Percentiles rank a stretch among this genome's conserved stretches.
Conservation (phyloP, 2,888 invertebrate genomes). For the Strigamia crassipes region DNA sequence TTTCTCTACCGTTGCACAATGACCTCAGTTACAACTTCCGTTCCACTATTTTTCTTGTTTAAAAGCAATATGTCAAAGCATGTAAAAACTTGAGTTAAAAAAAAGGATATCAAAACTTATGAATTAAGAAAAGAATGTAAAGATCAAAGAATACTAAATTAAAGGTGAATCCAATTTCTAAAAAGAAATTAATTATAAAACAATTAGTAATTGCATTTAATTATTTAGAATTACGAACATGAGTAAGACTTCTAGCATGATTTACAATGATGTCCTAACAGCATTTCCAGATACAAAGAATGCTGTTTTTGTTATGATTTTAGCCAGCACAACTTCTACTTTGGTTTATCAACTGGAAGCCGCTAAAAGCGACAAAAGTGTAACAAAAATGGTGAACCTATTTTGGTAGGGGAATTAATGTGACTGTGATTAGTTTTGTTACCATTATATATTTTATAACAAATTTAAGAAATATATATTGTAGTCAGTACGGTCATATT, state of each 20-base stretch:
- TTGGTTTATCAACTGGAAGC: not conserved
- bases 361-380: not conserved
- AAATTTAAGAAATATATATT: not conserved
- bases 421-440: constrained; percentile 1
- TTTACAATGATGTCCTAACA: not conserved
- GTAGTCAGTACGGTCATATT: not conserved
- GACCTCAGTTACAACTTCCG: too few relatives aligned
- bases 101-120: too few relatives aligned
- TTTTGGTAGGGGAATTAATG: constrained; percentile 22
- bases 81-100: too few relatives aligned
- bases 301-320: not conserved
- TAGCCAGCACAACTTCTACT: not conserved
- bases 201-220: too few relatives aligned
- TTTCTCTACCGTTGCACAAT: too few relatives aligned
- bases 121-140: too few relatives aligned
- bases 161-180: too few relatives aligned
- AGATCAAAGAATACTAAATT: too few relatives aligned
- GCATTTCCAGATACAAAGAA: not conserved
- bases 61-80: too few relatives aligned
- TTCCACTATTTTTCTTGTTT: too few relatives aligned
- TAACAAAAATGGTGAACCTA: constrained; percentile 31
- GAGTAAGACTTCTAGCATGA: not conserved
- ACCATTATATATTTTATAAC: not conserved
- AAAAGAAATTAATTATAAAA: too few relatives aligned
- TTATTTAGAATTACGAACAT: too few relatives aligned